phyloP scores from a whole-genome alignment of 35 echinoderm and acorn worm species.

The Ophiothrix spiculata region DNA sequence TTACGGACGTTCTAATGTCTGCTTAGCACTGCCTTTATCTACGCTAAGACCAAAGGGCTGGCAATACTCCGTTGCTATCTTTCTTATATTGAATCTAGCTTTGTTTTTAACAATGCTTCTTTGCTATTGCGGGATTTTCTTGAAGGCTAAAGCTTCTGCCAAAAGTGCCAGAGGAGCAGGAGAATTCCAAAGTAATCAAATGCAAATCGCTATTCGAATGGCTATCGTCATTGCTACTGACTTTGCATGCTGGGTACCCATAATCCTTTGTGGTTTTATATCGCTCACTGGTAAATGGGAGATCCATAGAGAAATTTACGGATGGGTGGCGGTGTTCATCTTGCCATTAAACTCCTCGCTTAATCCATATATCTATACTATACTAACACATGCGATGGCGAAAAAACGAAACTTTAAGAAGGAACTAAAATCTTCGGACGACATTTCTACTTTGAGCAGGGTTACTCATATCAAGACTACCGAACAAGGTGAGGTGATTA shows the following conservation, averaged over 20 bases:
- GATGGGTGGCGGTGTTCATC: background rate
- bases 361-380: background rate
- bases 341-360: background rate
- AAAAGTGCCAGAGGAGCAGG: background rate
- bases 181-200: background rate
- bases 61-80: background rate
- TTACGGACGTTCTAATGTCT: slow-evolving; percentile 73
- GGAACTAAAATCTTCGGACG: too few relatives aligned
- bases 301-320: background rate
- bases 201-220: background rate
- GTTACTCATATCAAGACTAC: too few relatives aligned
- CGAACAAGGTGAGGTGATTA: too few relatives aligned
- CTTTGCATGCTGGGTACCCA: background rate
- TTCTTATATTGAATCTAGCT: background rate
- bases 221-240: background rate
- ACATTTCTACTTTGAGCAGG: too few relatives aligned
- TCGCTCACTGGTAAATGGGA: background rate
- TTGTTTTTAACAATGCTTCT: background rate
- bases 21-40: slow-evolving; percentile 66
- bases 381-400: background rate
- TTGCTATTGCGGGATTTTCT: background rate
- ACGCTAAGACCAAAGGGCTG: background rate
- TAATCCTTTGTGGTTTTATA: background rate
- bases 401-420: too few relatives aligned
- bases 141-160: background rate